Conservation (phyloP, 2,888 invertebrate species). For the Leptopilina myrica region DNA sequence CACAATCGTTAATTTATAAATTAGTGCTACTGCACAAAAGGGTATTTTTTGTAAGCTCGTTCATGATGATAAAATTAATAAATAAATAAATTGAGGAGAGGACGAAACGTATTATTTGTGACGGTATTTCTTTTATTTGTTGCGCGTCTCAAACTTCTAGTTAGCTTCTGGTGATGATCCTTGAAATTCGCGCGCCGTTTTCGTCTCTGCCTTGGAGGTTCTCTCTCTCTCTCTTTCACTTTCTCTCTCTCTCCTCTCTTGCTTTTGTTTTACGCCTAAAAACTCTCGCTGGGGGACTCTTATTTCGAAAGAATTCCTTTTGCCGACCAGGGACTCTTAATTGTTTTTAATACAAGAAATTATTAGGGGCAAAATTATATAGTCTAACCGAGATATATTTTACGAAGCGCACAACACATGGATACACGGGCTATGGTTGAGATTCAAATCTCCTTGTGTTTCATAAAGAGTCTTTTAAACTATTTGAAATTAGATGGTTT, state of each 20-base stretch:
- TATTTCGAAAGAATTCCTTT: slow-evolving; percentile 5
- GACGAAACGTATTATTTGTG: slow-evolving; percentile 24
- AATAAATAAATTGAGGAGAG: neutral
- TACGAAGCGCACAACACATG: neutral
- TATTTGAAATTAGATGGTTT: slow-evolving; percentile 16
- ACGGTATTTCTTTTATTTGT: neutral
- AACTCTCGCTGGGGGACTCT: slow-evolving; percentile 9
- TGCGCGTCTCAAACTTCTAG: slow-evolving; percentile 3
- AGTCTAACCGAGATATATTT: neutral
- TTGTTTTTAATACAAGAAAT: slow-evolving; percentile 32
- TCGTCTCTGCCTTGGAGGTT: slow-evolving; percentile 28
- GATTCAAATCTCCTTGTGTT: slow-evolving; percentile 3
- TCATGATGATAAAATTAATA: too few relatives aligned
- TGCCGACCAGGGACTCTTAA: neutral
- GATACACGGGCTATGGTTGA: neutral
- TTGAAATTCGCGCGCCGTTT: slow-evolving; percentile 20
- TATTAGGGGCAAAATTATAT: slow-evolving; percentile 10
- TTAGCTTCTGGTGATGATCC: slow-evolving; percentile 36
- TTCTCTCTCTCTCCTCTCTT: slow-evolving; percentile 39
- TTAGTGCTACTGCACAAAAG: too few relatives aligned
- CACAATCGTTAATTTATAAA: too few relatives aligned
- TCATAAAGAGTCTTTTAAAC: slow-evolving; percentile 10
- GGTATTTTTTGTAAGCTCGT: too few relatives aligned
- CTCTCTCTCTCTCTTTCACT: slow-evolving; percentile 51
- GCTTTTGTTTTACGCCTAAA: neutral